These are phyloP conservation scores for Chromis chromis DNA, from an alignment of 2,797 vertebrate genomes.

Conservation along the genomic window DNA sequence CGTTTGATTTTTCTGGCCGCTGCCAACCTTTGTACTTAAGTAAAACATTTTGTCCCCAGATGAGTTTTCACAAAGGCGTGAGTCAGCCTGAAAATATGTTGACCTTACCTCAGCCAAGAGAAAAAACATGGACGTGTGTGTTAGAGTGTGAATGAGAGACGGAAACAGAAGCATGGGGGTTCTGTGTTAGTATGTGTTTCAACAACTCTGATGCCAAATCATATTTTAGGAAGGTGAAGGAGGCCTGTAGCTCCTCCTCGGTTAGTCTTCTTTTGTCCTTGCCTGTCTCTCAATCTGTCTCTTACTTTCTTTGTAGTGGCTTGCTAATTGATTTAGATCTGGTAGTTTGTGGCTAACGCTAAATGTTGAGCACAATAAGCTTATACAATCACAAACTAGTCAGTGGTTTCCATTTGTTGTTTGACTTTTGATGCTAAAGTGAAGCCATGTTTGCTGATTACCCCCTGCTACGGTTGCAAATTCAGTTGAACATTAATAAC, in stretches of 20 bases:
- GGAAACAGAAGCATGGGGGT: slow-evolving; percentile 3
- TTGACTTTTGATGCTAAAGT: neutral
- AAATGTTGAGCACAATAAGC: slow-evolving; percentile 1
- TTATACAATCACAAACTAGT: slow-evolving; percentile 14
- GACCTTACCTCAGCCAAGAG: slow-evolving; percentile 58
- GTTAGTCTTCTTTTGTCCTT: neutral
- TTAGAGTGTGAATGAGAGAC: slow-evolving; percentile 29
- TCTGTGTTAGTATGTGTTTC: neutral
- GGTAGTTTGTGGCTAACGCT: neutral
- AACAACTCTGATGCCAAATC: slow-evolving; percentile 13
- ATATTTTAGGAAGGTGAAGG: slow-evolving; percentile 4
- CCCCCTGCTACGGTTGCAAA: too few relatives aligned
- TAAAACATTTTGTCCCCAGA: slow-evolving; percentile 61
- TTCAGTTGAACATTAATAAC: too few relatives aligned
- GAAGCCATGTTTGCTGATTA: neutral
- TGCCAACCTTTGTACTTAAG: slow-evolving; percentile 57
- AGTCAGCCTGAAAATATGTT: slow-evolving; percentile 73
- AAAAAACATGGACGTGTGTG: slow-evolving; percentile 33
- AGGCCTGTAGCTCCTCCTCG: neutral
- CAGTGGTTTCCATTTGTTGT: neutral
- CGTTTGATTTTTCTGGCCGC: slow-evolving; percentile 24
- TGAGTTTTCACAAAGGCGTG: slow-evolving; percentile 65
- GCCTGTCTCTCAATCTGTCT: neutral
- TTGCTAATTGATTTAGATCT: neutral
- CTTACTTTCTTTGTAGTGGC: neutral